phyloP scores from a whole-genome alignment of 30 jellyfish, hydroid and myxozoan species.

The Catostylus mosaicus region DNA sequence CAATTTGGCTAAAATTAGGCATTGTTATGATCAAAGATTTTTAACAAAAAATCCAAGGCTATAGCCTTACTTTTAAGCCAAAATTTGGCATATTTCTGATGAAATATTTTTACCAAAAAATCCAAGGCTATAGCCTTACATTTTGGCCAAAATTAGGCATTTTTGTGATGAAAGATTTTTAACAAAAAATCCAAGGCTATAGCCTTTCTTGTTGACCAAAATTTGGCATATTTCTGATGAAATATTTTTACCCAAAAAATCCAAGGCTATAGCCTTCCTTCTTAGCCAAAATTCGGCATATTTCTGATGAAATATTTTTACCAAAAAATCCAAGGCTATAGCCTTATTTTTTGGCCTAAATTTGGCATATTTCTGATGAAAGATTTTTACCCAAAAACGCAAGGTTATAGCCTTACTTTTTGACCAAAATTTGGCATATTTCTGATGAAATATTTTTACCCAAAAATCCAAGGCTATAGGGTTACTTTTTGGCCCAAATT shows the following conservation, averaged over 20 bases:
- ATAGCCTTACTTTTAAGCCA: constrained; percentile 7
- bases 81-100: too few species aligned
- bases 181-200: background rate
- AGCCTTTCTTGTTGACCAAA: background rate
- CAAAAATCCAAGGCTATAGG: too few species aligned
- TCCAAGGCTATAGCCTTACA: background rate
- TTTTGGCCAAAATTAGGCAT: background rate
- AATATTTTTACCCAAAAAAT: too few species aligned
- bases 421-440: too few species aligned
- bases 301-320: background rate
- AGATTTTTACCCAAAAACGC: too few species aligned
- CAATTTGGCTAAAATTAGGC: background rate
- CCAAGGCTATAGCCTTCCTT: background rate
- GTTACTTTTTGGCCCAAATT: too few species aligned
- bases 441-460: too few species aligned
- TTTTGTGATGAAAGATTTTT: background rate
- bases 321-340: background rate
- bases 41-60: background rate
- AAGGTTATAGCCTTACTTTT: too few species aligned
- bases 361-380: too few species aligned
- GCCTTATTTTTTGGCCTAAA: background rate
- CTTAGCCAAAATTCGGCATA: background rate
- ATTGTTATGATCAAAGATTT: background rate
- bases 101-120: too few species aligned
- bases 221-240: background rate